Conservation (phyloP, 30 jellyfish, hydroid and myxozoan species). For the Aurelia sp. region DNA sequence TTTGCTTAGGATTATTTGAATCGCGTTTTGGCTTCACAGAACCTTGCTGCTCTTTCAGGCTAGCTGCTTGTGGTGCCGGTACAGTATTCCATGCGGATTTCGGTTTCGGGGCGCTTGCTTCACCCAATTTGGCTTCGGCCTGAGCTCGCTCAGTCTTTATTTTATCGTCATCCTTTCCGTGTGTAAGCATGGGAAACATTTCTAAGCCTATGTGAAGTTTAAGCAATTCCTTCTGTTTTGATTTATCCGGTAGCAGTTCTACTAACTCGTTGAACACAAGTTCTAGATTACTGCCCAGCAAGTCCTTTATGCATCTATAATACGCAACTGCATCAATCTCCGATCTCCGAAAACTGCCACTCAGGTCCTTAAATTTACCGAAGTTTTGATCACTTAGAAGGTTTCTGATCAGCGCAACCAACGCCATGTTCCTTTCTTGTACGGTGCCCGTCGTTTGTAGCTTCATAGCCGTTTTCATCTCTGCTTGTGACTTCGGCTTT, state of each 20-base stretch:
- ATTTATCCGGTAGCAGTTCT: slow-evolving; percentile 86
- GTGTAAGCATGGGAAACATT: slow-evolving; percentile 5
- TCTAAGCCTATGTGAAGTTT: slow-evolving; percentile 18
- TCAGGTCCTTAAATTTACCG: slow-evolving; percentile 52
- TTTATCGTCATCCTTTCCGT: neutral
- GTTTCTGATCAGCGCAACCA: slow-evolving; percentile 63
- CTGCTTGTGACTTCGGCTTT: neutral
- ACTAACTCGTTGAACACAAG: slow-evolving; percentile 86
- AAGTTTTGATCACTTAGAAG: slow-evolving; percentile 59
- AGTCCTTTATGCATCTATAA: slow-evolving; percentile 49
- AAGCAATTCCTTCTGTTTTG: slow-evolving; percentile 75
- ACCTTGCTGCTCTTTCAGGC: neutral
- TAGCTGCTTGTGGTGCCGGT: neutral
- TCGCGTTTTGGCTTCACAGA: neutral
- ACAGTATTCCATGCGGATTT: slow-evolving; percentile 25
- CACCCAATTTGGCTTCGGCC: neutral
- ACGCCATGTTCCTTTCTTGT: slow-evolving; percentile 69
- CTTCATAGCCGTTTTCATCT: neutral
- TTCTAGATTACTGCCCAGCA: slow-evolving; percentile 74
- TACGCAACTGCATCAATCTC: slow-evolving; percentile 55
- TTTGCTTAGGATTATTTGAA: neutral
- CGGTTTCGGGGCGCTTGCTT: neutral
- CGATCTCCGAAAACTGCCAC: slow-evolving; percentile 91
- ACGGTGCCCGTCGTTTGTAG: neutral
- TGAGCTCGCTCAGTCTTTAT: neutral